These are phyloP conservation scores for Mastigias papua DNA, from an alignment of 30 jellyfish, hydroid and myxozoan genomes.

Conservation along the genomic window DNA sequence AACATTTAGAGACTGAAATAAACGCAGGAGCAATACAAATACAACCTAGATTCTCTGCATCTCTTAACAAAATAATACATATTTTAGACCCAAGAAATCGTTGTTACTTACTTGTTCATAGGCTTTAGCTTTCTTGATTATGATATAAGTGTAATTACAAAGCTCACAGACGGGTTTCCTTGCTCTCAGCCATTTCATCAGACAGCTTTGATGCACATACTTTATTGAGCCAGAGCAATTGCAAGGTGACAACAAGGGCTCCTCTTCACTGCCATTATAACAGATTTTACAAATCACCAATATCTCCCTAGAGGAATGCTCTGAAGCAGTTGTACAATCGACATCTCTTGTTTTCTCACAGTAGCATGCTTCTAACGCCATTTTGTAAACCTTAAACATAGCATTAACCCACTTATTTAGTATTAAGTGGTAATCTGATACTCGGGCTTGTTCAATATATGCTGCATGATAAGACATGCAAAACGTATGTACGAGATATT, in stretches of 20 bases:
- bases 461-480: too few relatives aligned
- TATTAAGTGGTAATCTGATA: too few relatives aligned
- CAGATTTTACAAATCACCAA: slow-evolving; percentile 81
- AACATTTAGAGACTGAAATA: too few relatives aligned
- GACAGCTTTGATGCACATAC: slow-evolving; percentile 85
- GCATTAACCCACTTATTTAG: too few relatives aligned
- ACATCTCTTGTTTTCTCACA: background rate
- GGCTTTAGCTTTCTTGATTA: slow-evolving; percentile 64
- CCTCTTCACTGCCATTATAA: slow-evolving; percentile 80
- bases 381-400: background rate
- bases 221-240: slow-evolving; percentile 89
- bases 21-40: background rate
- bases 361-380: background rate
- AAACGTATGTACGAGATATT: too few relatives aligned
- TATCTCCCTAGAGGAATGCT: background rate
- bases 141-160: slow-evolving; percentile 69
- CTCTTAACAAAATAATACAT: too few relatives aligned
- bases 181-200: slow-evolving; percentile 85
- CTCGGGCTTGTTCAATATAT: too few relatives aligned
- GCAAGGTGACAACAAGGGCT: slow-evolving; percentile 84
- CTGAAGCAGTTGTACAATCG: background rate
- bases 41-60: background rate
- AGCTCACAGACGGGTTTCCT: slow-evolving; percentile 86
- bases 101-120: slow-evolving; percentile 60
- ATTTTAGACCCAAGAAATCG: too few relatives aligned